A percentile compares a stretch with the other conserved stretches of the same genome.
Evolutionary conservation across 2,888 invertebrate genomes (phyloP).

Genomic region (Watsonalla binaria): DNA sequence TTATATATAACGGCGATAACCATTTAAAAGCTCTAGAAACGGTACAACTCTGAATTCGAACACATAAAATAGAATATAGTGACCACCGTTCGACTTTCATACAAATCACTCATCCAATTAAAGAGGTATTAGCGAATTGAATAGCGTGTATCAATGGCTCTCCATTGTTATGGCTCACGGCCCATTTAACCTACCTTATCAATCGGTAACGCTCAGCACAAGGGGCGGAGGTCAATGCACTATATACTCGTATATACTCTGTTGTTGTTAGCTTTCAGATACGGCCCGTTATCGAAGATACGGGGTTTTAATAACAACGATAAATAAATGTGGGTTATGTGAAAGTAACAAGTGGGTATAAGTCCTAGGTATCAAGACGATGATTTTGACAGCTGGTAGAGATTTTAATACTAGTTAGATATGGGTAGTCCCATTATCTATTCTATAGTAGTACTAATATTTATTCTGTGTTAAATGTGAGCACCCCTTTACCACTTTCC

Average conservation of each 20-base stretch:
- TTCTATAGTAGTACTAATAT: too few relatives aligned
- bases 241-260: slow-evolving; percentile 18
- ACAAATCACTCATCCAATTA: slow-evolving; percentile 71
- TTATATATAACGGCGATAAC: too few relatives aligned
- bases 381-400: neutral
- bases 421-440: too few relatives aligned
- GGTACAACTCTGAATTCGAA: neutral
- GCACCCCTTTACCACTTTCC: too few relatives aligned
- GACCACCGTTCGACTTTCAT: slow-evolving; percentile 29
- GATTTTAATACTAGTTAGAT: too few relatives aligned
- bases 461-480: too few relatives aligned
- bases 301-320: slow-evolving; percentile 4
- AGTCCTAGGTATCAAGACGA: neutral
- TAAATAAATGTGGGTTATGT: slow-evolving; percentile 2
- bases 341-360: slow-evolving; percentile 1
- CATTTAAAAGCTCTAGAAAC: neutral
- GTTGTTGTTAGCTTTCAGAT: slow-evolving; percentile 28
- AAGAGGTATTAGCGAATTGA: slow-evolving; percentile 69
- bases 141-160: slow-evolving; percentile 58
- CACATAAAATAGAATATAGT: slow-evolving; percentile 22
- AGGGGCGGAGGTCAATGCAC: slow-evolving; percentile 59
- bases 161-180: slow-evolving; percentile 61
- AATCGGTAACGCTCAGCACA: slow-evolving; percentile 48
- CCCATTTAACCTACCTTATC: slow-evolving; percentile 68
- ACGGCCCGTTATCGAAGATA: slow-evolving; percentile 22